Evolutionary conservation across 2,113 vertebrate species (phyloP).

Genomic region (Megalops atlanticus): DNA sequence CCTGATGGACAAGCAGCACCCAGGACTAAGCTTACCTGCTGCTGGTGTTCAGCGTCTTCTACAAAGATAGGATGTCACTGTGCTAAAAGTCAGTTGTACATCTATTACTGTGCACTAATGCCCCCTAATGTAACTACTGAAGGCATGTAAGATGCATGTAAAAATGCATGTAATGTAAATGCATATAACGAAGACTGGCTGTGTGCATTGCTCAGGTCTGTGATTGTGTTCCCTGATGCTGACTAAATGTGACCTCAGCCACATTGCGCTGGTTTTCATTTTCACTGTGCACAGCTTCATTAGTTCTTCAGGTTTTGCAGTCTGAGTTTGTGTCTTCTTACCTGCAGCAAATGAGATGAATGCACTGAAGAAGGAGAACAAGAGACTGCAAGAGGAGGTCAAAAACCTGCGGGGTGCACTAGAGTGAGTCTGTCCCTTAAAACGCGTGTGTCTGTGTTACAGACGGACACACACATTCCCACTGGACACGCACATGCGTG

Average conservation of each 20-base stretch:
- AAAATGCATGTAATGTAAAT: no score
- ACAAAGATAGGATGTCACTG: neutral
- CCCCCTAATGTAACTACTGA: no score
- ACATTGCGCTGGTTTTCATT: neutral
- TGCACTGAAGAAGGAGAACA: conserved; percentile 66
- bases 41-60: neutral
- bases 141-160: no score
- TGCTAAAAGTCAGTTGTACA: neutral
- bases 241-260: neutral
- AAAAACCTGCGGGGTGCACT: conserved; percentile 43
- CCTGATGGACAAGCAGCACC: neutral
- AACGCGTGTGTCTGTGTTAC: neutral
- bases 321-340: conserved; percentile 16
- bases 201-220: neutral
- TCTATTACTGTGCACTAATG: no score
- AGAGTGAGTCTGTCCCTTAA: conserved; percentile 61
- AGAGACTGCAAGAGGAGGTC: conserved; percentile 60
- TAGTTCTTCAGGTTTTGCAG: neutral
- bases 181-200: no score
- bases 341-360: conserved; percentile 66
- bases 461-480: neutral
- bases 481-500: neutral
- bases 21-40: neutral
- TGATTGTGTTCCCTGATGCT: neutral
- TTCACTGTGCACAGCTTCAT: neutral